phyloP scores from a whole-genome alignment of 2,888 invertebrate genomes.

The Nomada fucata region DNA sequence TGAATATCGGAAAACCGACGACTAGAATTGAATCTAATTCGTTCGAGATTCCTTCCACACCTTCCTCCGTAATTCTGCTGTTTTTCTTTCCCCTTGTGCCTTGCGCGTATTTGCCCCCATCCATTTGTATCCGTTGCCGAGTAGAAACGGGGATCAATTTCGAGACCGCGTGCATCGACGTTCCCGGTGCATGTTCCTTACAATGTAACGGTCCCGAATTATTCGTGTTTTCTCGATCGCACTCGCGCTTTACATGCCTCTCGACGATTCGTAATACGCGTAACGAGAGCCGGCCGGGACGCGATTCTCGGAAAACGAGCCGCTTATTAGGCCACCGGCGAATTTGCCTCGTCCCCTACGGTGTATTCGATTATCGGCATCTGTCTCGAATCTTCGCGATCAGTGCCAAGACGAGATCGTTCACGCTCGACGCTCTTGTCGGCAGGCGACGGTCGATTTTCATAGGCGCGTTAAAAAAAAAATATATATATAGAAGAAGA shows the following conservation, averaged over 20 bases:
- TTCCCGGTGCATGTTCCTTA: background rate
- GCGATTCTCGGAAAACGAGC: slow-evolving; percentile 12
- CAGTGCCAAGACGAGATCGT: slow-evolving; percentile 1
- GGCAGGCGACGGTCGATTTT: background rate
- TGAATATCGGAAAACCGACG: slow-evolving; percentile 56
- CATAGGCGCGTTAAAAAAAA: background rate
- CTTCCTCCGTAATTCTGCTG: background rate
- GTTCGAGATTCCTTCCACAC: slow-evolving; percentile 35
- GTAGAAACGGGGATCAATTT: background rate
- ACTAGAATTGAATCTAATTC: slow-evolving; percentile 51
- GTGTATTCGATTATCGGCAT: slow-evolving; percentile 4
- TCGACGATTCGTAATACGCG: slow-evolving; percentile 14
- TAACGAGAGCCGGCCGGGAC: background rate
- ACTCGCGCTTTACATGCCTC: slow-evolving; percentile 9
- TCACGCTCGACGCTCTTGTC: background rate
- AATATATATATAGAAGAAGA: background rate
- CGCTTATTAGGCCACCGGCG: slow-evolving; percentile 19
- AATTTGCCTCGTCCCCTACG: slow-evolving; percentile 22
- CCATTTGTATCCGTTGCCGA: no score
- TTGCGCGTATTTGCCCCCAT: slow-evolving; percentile 10
- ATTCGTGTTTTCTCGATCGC: slow-evolving; percentile 15
- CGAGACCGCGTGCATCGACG: background rate
- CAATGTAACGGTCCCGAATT: slow-evolving; percentile 28
- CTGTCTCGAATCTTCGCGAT: slow-evolving; percentile 21
- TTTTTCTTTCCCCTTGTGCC: no score